A percentile compares a stretch with the other conserved stretches of the same genome.
Evolutionary conservation across 2,797 vertebrate species (phyloP).

Genomic region (Onychomys leucogaster): DNA sequence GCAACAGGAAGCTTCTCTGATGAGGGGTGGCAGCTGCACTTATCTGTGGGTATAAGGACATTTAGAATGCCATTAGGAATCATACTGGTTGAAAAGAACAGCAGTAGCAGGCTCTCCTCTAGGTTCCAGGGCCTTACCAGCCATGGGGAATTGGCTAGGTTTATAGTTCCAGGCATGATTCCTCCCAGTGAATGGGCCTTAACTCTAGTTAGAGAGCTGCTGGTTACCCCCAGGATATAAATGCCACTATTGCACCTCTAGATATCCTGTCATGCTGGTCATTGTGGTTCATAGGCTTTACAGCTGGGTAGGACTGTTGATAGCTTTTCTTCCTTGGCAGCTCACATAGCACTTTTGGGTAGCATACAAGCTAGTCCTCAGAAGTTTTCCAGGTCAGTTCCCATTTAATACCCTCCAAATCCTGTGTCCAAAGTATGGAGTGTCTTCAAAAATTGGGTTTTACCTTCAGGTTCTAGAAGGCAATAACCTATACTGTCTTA

Average conservation of each 20-base stretch:
- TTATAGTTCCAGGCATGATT: background rate
- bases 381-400: background rate
- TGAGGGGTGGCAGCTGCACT: background rate
- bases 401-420: background rate
- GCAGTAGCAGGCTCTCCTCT: background rate
- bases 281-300: background rate
- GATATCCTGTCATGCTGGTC: background rate
- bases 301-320: background rate
- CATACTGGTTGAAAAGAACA: background rate
- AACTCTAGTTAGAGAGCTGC: background rate
- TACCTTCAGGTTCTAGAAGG: background rate
- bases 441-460: background rate
- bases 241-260: too few relatives aligned
- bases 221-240: background rate
- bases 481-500: background rate
- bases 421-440: background rate
- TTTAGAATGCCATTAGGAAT: background rate
- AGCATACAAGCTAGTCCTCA: background rate
- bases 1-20: background rate
- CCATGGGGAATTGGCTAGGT: background rate
- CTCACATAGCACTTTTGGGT: background rate
- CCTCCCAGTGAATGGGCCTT: background rate
- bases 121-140: background rate
- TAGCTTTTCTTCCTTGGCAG: background rate
- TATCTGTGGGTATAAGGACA: background rate